Evolutionary conservation across 1,140 invertebrate genomes (phyloP).

Genomic region (Oncopodura yosiiana): DNA sequence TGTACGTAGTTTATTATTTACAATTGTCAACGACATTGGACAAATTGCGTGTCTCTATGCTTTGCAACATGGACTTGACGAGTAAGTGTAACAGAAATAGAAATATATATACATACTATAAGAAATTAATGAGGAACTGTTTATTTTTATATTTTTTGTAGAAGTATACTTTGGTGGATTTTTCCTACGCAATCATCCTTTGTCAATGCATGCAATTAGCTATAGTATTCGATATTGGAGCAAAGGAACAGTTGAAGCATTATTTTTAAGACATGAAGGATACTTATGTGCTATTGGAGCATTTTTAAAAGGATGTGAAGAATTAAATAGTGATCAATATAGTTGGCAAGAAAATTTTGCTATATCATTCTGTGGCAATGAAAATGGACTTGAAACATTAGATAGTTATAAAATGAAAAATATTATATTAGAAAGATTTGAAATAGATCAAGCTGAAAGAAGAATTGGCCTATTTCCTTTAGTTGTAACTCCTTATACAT

Average conservation of each 20-base stretch:
- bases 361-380: constrained; percentile 39
- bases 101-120: constrained; percentile 29
- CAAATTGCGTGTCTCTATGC: constrained; percentile 64
- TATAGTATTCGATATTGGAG: constrained; percentile 70
- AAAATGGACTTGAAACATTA: background rate
- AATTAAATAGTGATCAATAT: constrained; percentile 46
- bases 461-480: constrained; percentile 55
- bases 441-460: constrained; percentile 57
- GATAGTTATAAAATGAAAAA: background rate
- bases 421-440: constrained; percentile 51
- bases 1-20: constrained; percentile 58
- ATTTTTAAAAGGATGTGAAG: constrained; percentile 59
- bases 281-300: constrained; percentile 69
- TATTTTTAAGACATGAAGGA: constrained; percentile 66
- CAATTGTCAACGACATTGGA: constrained; percentile 68
- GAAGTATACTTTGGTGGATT: constrained; percentile 69
- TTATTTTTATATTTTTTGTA: constrained; percentile 36
- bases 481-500: constrained; percentile 59
- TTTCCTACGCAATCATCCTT: constrained; percentile 62
- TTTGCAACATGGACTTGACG: constrained; percentile 52
- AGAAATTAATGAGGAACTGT: constrained; percentile 2
- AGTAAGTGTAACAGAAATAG: too few relatives aligned
- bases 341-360: constrained; percentile 69
- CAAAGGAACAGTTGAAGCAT: constrained; percentile 56
- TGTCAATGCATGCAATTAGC: constrained; percentile 65